Evolutionary conservation across 2,888 invertebrate species (phyloP).

Genomic region (Coronaproctus castanopsis): DNA sequence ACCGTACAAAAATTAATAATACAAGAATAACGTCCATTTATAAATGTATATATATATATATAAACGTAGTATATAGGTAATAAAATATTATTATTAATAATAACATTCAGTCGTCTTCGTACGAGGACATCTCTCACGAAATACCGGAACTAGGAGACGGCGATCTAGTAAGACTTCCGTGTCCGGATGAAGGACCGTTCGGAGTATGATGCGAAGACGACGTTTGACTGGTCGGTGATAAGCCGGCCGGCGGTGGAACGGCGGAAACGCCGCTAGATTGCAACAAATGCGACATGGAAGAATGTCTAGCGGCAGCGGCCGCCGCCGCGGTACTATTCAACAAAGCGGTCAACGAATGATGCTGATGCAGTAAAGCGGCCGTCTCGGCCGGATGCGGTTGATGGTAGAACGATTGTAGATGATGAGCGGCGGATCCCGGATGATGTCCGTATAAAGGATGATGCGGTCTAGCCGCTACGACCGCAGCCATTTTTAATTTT

Average conservation of each 20-base stretch:
- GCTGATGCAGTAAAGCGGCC: conserved; percentile 11
- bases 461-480: conserved; percentile 34
- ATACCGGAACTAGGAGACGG: conserved; percentile 12
- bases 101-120: too few species aligned
- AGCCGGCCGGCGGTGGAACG: neutral
- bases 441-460: conserved; percentile 25
- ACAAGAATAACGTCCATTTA: too few species aligned
- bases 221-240: conserved; percentile 4
- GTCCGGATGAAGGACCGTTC: conserved; percentile 8
- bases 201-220: conserved; percentile 7
- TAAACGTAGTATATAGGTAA: too few species aligned
- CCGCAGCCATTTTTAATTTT: conserved; percentile 55
- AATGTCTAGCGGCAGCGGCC: conserved; percentile 3
- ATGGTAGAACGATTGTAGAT: conserved; percentile 31
- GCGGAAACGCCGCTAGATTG: neutral
- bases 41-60: too few species aligned
- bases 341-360: conserved; percentile 10
- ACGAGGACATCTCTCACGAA: too few species aligned
- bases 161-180: conserved; percentile 10
- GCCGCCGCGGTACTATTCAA: neutral
- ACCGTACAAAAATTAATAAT: too few species aligned
- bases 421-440: conserved; percentile 18
- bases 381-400: conserved; percentile 30
- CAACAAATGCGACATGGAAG: conserved; percentile 8
- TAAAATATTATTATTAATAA: too few species aligned